A percentile compares a stretch with the other conserved stretches of the same genome.
Conservation (phyloP, 2,888 invertebrate genomes). For the Parasteatoda lunata region DNA sequence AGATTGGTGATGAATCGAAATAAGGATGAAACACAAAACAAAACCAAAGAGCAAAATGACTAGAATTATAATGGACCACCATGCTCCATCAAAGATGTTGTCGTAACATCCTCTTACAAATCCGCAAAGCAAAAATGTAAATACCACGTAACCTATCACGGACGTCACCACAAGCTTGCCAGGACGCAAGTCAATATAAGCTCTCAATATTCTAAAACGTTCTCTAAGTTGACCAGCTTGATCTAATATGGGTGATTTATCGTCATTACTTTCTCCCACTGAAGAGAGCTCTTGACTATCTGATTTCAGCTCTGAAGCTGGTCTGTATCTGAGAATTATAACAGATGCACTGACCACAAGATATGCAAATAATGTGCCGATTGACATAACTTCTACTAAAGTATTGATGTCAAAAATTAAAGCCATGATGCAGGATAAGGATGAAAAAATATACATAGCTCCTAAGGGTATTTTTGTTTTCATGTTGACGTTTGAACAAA, state of each 20-base stretch:
- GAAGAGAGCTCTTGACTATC: slow-evolving; percentile 67
- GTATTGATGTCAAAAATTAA: slow-evolving; percentile 90
- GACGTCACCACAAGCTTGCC: slow-evolving; percentile 42
- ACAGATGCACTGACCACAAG: slow-evolving; percentile 93
- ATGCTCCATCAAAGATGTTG: slow-evolving; percentile 9
- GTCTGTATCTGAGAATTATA: slow-evolving; percentile 81
- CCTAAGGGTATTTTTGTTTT: slow-evolving; percentile 80
- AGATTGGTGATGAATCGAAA: slow-evolving; percentile 75
- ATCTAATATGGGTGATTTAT: slow-evolving; percentile 35
- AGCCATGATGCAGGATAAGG: slow-evolving; percentile 85
- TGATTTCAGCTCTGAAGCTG: slow-evolving; percentile 3
- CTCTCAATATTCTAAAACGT: slow-evolving; percentile 11
- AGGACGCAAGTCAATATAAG: slow-evolving; percentile 21
- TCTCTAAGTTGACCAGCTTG: slow-evolving; percentile 34
- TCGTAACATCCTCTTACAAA: slow-evolving; percentile 23
- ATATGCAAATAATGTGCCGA: slow-evolving; percentile 86
- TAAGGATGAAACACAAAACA: slow-evolving; percentile 72
- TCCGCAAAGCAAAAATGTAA: slow-evolving; percentile 50
- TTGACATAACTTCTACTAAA: slow-evolving; percentile 95
- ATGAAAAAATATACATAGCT: slow-evolving; percentile 85
- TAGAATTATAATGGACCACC: slow-evolving; percentile 77
- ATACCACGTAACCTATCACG: slow-evolving; percentile 19
- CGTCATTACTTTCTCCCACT: slow-evolving; percentile 32
- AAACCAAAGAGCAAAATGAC: slow-evolving; percentile 72
- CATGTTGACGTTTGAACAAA: slow-evolving; percentile 70